Conservation (phyloP, 1,140 invertebrate genomes). For the Steinernema feltiae region DNA sequence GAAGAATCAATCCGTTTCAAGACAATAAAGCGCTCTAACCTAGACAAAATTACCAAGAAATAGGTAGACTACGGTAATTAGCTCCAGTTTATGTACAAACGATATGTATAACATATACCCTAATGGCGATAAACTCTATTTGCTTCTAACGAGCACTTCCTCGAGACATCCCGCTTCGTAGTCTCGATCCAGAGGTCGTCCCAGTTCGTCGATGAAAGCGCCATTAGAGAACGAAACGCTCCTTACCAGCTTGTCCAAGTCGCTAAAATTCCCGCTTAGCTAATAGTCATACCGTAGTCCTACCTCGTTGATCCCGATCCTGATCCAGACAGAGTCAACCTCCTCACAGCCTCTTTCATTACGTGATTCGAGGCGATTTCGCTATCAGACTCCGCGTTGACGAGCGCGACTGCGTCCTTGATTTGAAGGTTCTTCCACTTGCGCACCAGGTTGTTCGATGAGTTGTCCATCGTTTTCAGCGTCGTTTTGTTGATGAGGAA, state of each 20-base stretch:
- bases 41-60: too few species aligned
- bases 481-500: slow-evolving; percentile 45
- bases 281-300: neutral
- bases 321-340: neutral
- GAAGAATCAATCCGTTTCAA: too few species aligned
- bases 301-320: neutral
- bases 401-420: slow-evolving; percentile 28
- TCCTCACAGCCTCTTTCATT: neutral
- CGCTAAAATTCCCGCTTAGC: neutral
- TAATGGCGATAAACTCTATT: neutral
- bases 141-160: neutral
- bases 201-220: neutral
- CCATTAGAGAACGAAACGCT: neutral
- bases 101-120: neutral
- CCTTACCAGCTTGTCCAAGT: neutral
- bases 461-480: slow-evolving; percentile 40
- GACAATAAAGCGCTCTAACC: too few species aligned
- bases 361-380: neutral
- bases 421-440: slow-evolving; percentile 29
- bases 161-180: neutral
- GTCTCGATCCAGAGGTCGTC: neutral
- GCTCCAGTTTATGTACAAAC: too few species aligned
- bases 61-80: too few species aligned
- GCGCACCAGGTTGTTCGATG: slow-evolving; percentile 38
- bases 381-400: slow-evolving; percentile 14